phyloP scores from a whole-genome alignment of 2,888 invertebrate species.

The Phengaris alcon region DNA sequence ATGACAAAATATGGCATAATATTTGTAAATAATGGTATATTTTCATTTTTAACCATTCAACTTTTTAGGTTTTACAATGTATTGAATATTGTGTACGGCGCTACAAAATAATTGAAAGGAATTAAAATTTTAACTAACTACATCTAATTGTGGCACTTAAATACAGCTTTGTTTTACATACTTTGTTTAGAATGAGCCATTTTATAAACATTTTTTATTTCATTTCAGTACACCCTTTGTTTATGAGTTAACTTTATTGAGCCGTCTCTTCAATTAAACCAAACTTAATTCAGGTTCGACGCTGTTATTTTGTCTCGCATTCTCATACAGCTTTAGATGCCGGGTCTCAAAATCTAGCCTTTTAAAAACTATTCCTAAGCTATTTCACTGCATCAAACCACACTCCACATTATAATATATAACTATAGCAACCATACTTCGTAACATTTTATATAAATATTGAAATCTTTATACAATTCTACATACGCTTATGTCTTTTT shows the following conservation, averaged over 20 bases:
- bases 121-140: neutral
- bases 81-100: neutral
- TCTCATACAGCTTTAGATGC: conserved; percentile 41
- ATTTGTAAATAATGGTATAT: neutral
- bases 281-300: neutral
- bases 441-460: conserved; percentile 31
- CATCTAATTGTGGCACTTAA: neutral
- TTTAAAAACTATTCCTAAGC: conserved; percentile 34
- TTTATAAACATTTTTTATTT: neutral
- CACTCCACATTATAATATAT: conserved; percentile 33
- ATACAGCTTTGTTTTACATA: neutral
- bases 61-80: neutral
- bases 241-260: neutral
- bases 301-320: conserved; percentile 23
- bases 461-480: conserved; percentile 31
- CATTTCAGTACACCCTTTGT: neutral
- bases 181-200: neutral
- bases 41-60: neutral
- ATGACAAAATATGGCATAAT: neutral
- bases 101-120: neutral
- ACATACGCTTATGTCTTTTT: conserved; percentile 29
- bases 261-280: neutral
- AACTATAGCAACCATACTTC: conserved; percentile 28
- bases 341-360: conserved; percentile 47
- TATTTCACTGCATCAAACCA: conserved; percentile 40